These are phyloP conservation scores for Mungos mungo DNA, from an alignment of 2,113 vertebrate genomes.

Conservation along the genomic window DNA sequence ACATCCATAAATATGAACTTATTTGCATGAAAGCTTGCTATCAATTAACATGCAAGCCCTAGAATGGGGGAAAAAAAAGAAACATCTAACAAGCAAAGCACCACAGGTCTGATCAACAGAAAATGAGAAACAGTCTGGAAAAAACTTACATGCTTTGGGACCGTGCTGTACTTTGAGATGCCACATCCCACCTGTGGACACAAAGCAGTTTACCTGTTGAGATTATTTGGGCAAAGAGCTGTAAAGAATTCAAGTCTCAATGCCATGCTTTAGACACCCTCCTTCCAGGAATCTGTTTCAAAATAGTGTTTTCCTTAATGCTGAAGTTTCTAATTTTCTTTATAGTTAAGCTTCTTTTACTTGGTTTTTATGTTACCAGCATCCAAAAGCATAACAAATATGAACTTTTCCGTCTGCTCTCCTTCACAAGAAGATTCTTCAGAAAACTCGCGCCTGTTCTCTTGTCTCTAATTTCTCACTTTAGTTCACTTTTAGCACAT, in stretches of 20 bases:
- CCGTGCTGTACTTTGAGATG: accelerated
- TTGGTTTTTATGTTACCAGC: background rate
- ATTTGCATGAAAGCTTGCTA: background rate
- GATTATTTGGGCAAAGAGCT: background rate
- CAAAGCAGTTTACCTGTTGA: background rate
- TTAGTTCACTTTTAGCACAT: background rate
- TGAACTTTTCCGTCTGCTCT: background rate
- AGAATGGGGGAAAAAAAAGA: background rate
- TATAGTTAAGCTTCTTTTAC: background rate
- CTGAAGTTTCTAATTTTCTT: background rate
- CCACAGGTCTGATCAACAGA: background rate
- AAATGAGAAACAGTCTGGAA: background rate
- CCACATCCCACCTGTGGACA: background rate
- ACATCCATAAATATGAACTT: background rate
- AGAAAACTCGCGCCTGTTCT: background rate
- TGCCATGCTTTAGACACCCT: background rate
- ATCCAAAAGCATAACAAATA: background rate
- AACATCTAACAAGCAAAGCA: background rate
- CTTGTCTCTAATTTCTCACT: background rate
- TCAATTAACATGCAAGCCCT: background rate
- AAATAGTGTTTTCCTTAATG: background rate
- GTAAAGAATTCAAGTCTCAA: background rate
- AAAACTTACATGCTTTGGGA: background rate
- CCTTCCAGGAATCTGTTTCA: background rate
- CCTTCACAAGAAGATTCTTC: background rate